Conservation (phyloP, 2,888 invertebrate genomes). For the Atethmia centrago region DNA sequence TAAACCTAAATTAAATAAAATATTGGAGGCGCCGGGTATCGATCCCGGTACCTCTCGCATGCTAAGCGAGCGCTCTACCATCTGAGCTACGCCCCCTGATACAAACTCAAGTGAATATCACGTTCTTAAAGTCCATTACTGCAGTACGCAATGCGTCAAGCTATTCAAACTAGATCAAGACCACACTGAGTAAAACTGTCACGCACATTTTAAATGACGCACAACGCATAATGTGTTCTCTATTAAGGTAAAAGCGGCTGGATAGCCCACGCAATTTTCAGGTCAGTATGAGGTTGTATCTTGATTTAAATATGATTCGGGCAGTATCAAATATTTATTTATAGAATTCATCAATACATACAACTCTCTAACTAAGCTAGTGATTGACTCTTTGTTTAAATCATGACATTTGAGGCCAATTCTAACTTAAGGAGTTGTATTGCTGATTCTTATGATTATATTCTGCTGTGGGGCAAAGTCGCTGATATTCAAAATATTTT, state of each 20-base stretch:
- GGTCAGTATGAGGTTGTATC: no score
- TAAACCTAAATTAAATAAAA: not conserved
- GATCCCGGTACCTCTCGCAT: constrained; percentile 90
- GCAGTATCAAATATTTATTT: no score
- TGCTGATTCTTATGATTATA: no score
- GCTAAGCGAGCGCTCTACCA: constrained; percentile 88
- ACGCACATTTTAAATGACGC: constrained; percentile 29
- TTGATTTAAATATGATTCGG: no score
- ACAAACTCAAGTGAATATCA: not conserved
- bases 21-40: constrained; percentile 89
- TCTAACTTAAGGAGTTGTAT: no score
- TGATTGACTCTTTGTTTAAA: no score
- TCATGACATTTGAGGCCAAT: no score
- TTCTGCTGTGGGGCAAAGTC: no score
- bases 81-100: constrained; percentile 80
- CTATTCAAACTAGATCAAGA: constrained; percentile 40
- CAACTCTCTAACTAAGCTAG: no score
- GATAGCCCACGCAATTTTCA: no score
- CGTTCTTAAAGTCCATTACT: not conserved
- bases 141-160: not conserved
- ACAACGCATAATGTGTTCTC: constrained; percentile 25
- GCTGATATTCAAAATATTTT: no score
- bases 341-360: no score
- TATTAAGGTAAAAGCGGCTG: not conserved
- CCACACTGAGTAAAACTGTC: constrained; percentile 14